Base-by-base conservation (phyloP, 2,888 invertebrate genomes). In the Eilema griseolum region DNA sequence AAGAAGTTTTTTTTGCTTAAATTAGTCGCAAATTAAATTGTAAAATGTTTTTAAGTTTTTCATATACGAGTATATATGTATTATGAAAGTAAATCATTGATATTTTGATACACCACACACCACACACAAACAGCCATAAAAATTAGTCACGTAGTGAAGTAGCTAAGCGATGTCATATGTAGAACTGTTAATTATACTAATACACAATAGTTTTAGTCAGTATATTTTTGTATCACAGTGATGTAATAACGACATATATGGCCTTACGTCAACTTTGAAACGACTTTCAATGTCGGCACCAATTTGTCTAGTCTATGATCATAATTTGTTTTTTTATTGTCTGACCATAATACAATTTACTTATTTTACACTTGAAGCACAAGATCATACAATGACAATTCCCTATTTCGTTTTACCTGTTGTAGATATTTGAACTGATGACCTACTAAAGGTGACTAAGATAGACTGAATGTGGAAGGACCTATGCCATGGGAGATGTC, bases 271-370 rank as follows among this genome's bases (percentile, higher is more conserved):
- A 11, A 26, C 26, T 41, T 62, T 41, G 41, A 62, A 41, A 41
- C 4, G 16, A 11, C 41, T 24, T 62, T 10, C 62, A 62, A 24
- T 62, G 24, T 37, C 31, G 37, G 7, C 61, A 20, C 23, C 7
- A 23, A 62, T 37, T 52, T 52, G n/a, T 52, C 52, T 52, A n/a
- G 52, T 52, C n/a, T 46, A 41, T 46, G 52, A n/a, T 52, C n/a
- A n/a, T 52, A 52, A 52, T 52, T 46, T 52, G 20, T 20, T 52
- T n/a, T n/a, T n/a, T 52, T 52, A 52, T 52, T 52, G 52, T 52
- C n/a, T 52, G 8, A 8, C 52, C 2, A 52, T n/a, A 52, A n/a
- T 52, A 52, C 1, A n/a, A 52, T n/a, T n/a, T 10, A 52, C 52
- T 52, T 52, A 52, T 52, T 16, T 59, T 59, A 26, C 5, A 59